Evolutionary conservation across 2,888 invertebrate genomes (phyloP), one percentile per base, ranked within the genome.

Genomic region (Drosophila antonietae): DNA sequence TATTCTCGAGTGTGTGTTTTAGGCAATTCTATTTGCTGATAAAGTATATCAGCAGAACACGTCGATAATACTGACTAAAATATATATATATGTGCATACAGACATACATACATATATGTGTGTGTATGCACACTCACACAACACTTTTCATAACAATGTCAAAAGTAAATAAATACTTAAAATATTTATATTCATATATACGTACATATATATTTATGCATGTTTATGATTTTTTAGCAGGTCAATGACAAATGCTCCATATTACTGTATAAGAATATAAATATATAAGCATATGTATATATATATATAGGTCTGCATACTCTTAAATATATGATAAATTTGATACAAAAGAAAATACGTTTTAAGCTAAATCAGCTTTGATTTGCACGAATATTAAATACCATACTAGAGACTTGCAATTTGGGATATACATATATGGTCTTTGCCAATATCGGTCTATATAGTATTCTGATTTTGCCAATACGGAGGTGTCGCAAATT

Each of bases 181-280:
- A 57, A 51, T 33, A 51, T 33, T 31, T 49, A 49, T 49, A 31
- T 49, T 0, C 6, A 18, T 12, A 68, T 64, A 77, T 53, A 23
- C 41, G 28, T 10, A 58, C 41, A 52, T 41, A 56, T 61, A 68
- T 61, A 58, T 47, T 20, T 47, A 14, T 39, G 47, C 15, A 49
- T 39, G 44, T 67, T 73, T 68, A 52, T 64, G 66, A 55, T 61
- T 73, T 72, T 78, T 82, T 82, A 82, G 28, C 75, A 47, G 84
- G 84, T 84, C 84, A 84, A 88, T 85, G 88, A 85, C 90, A 89
- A 88, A 88, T 74, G 74, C 68, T 60, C 43, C 70, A 68, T 28
- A 61, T 53, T 64, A 31, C 53, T 43, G 47, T 70, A 64, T 59
- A 51, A 18, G 49, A 51, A 76, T 49, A 67, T 63, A 74, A 63